A percentile compares a stretch with the other conserved stretches of the same genome.
Conservation (phyloP, 2,113 vertebrate genomes). For the Scomber japonicus region DNA sequence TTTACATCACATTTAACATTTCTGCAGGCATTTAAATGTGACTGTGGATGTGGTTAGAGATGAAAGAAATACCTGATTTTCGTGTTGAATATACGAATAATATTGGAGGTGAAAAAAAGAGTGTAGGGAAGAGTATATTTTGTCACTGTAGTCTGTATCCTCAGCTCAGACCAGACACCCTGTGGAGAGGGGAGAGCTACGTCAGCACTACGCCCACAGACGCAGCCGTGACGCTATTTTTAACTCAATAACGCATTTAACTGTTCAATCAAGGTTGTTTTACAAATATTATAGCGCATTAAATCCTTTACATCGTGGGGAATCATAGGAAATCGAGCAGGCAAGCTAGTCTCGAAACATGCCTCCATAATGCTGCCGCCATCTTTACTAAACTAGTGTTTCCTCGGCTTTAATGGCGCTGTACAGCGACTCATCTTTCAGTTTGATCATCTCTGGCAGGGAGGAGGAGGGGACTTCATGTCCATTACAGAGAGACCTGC, state of each 20-base stretch:
- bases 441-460: conserved; percentile 7
- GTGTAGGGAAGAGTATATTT: neutral
- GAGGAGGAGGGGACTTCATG: neutral
- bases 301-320: neutral
- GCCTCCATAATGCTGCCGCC: conserved; percentile 16
- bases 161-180: conserved; percentile 39
- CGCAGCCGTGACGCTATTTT: neutral
- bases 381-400: conserved; percentile 57
- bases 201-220: neutral
- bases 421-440: neutral
- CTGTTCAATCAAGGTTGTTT: neutral
- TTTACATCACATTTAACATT: conserved; percentile 49
- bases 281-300: neutral
- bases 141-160: neutral
- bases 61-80: neutral
- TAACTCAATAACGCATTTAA: neutral
- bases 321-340: neutral
- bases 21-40: neutral
- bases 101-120: neutral
- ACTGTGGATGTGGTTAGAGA: neutral
- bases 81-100: neutral
- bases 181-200: conserved; percentile 39
- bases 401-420: conserved; percentile 39
- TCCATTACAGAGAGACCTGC: no score
- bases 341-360: neutral